Percentiles rank a stretch among this genome's conserved stretches.
Evolutionary conservation across 2,888 invertebrate species (phyloP).

Genomic region (Tryphoninae sp.): DNA sequence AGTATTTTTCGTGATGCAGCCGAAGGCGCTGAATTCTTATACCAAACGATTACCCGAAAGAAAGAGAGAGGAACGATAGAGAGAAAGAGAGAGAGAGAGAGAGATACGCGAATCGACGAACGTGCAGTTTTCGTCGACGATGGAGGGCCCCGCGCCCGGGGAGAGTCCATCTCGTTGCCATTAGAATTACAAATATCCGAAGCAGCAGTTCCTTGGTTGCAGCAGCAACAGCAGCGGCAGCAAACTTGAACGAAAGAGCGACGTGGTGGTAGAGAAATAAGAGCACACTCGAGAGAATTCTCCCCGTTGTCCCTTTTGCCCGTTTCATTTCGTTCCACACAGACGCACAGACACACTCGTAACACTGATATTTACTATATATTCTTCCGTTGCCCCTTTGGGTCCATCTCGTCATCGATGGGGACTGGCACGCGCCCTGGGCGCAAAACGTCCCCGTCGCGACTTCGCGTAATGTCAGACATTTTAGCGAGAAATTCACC

Average conservation of each 20-base stretch:
- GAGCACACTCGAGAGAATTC: conserved; percentile 17
- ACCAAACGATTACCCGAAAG: conserved; percentile 34
- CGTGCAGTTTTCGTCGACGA: conserved; percentile 43
- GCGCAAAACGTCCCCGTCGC: conserved; percentile 71
- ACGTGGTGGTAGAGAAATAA: conserved; percentile 68
- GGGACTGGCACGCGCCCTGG: conserved; percentile 75
- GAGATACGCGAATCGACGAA: conserved; percentile 25
- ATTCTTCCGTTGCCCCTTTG: conserved; percentile 25
- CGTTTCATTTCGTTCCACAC: conserved; percentile 47
- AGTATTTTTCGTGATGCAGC: conserved; percentile 41
- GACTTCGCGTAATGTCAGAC: conserved; percentile 70
- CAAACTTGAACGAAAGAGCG: conserved; percentile 66
- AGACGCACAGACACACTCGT: background rate
- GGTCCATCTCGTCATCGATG: conserved; percentile 52
- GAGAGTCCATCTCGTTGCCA: conserved; percentile 64
- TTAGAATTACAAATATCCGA: conserved; percentile 78
- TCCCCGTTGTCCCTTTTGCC: conserved; percentile 19
- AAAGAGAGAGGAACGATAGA: conserved; percentile 30
- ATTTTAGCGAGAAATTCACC: conserved; percentile 75
- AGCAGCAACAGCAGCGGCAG: conserved; percentile 73
- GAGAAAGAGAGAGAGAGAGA: conserved; percentile 36
- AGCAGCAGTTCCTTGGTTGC: conserved; percentile 58
- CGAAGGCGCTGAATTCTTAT: conserved; percentile 55
- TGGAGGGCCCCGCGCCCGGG: conserved; percentile 32
- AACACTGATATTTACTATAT: conserved; percentile 9